These are phyloP conservation scores for Casuarius casuarius DNA, from an alignment of 2,113 vertebrate species.

Conservation along the genomic window DNA sequence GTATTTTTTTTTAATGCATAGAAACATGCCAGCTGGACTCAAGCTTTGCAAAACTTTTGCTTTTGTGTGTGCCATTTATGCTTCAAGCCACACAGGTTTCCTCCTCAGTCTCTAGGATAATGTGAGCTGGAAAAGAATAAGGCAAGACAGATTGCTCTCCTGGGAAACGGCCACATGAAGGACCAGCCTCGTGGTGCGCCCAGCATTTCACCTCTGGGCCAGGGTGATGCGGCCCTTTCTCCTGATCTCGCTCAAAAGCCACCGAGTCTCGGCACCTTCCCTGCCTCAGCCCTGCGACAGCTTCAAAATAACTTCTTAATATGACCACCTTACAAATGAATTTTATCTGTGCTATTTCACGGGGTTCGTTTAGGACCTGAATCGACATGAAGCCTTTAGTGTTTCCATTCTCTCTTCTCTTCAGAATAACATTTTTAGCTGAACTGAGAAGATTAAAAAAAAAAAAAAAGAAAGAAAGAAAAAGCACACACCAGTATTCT, in stretches of 20 bases:
- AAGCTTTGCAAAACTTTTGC: background rate
- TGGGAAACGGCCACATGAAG: background rate
- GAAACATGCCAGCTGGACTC: background rate
- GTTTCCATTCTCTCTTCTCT: background rate
- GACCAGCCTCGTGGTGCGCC: too few species aligned
- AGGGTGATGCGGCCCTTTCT: background rate
- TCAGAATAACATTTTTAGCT: constrained; percentile 30
- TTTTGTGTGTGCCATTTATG: background rate
- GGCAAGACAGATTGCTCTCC: background rate
- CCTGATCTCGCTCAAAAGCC: background rate
- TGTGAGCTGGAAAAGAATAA: background rate
- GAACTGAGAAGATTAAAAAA: constrained; percentile 31
- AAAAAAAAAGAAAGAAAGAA: background rate
- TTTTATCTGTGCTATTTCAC: background rate
- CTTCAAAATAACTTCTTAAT: background rate
- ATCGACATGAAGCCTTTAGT: background rate
- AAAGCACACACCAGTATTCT: background rate
- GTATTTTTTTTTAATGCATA: background rate
- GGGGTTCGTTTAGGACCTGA: background rate
- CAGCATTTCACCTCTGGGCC: background rate
- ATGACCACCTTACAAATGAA: background rate
- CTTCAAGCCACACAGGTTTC: background rate
- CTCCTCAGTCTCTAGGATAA: background rate
- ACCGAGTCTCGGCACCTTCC: background rate
- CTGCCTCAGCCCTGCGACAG: background rate